Base-by-base conservation (phyloP, 1,140 invertebrate genomes). In the Trialeurodes vaporariorum region DNA sequence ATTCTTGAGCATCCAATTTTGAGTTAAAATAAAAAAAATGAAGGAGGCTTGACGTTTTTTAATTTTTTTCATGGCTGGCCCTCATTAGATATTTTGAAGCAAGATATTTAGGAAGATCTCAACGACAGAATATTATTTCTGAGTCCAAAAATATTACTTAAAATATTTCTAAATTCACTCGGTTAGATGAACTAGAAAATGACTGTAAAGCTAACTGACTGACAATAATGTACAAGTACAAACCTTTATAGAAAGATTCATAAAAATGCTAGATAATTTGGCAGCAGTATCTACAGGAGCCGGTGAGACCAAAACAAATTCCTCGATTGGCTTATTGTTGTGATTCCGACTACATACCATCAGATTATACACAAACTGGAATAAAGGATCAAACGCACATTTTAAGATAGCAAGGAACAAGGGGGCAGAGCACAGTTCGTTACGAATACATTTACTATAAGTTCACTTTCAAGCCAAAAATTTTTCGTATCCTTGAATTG, bases 331-430 rank as follows among this genome's bases (percentile, higher is more conserved):
- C 73, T 93, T 91, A 78, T 98, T 98, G 71, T 94, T 90, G 79
- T 93, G 89, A 73, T 94, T 93, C 79, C 98, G 98, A 12, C 96
- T 96, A 78, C 95, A 96, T 2, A 98, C 88, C 94, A 98, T 99
- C 74, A 99, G 81, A 78, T 99, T 98, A 79, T 97, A 98, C 25
- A 99, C 93, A 78, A 98, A 99, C 87, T 91, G 77, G 65, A 83
- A 78, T 71, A 71, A n/a, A 67, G n/a, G 81, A 78, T 99, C 98
- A 79, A 97, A 98, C 25, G 98, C 93, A 78, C 98, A 99, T 87
- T 91, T 76, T 65, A 83, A 78, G 71, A 71, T 13, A 67, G 26
- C 17, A n/a, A 59, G 1, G 25, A 24, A 66, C 49, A 60, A 66
- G 25, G 13, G 25, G 9, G 9, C 21, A 21, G 25, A 22, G 63